Evolutionary conservation across 1,140 invertebrate species (phyloP).

Genomic region (Trichogramma pretiosum): DNA sequence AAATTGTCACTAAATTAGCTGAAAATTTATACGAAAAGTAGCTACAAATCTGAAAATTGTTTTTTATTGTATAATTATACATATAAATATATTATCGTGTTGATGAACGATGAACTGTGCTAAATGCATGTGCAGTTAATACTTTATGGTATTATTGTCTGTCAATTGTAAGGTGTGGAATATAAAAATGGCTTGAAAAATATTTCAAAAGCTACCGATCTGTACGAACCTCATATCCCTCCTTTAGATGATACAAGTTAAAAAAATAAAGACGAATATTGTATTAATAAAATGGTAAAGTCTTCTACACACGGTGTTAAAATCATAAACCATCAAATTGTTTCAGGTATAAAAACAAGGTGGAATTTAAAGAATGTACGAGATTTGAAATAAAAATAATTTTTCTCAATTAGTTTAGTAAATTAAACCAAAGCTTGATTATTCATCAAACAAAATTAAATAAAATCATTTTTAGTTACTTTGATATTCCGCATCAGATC

Average conservation of each 20-base stretch:
- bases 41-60: no score
- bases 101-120: neutral
- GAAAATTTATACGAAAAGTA: no score
- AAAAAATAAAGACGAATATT: slow-evolving; percentile 32
- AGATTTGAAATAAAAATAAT: no score
- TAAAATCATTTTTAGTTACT: slow-evolving; percentile 26
- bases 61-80: no score
- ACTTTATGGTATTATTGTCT: slow-evolving; percentile 7
- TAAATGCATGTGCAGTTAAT: slow-evolving; percentile 6
- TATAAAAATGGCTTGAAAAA: neutral
- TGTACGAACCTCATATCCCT: slow-evolving; percentile 64
- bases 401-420: no score
- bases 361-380: no score
- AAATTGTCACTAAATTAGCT: no score
- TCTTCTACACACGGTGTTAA: no score
- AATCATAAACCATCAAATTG: no score
- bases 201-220: slow-evolving; percentile 23
- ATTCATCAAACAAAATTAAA: slow-evolving; percentile 14
- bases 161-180: slow-evolving; percentile 1
- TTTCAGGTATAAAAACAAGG: no score
- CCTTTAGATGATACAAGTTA: slow-evolving; percentile 41
- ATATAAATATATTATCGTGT: slow-evolving; percentile 1
- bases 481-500: slow-evolving; percentile 35
- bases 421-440: slow-evolving; percentile 30
- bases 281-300: slow-evolving; percentile 31